Conservation (phyloP, 1,140 invertebrate species). For the Lamellibrachia luymesi region DNA sequence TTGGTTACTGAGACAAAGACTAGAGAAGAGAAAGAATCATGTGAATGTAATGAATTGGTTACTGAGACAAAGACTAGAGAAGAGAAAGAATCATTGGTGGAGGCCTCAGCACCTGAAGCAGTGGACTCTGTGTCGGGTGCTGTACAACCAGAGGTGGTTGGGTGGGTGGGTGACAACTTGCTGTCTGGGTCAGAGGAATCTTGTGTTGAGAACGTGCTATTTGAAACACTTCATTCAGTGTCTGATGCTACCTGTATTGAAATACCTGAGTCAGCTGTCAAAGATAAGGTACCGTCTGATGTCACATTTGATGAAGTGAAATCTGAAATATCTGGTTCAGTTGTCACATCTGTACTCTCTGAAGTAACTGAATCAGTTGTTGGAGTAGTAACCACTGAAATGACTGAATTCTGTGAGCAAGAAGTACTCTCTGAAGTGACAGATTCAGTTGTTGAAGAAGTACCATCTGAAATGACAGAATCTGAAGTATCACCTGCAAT, state of each 20-base stretch:
- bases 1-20: too few species aligned
- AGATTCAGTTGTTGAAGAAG: background rate
- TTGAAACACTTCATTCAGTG: background rate
- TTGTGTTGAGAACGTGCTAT: too few species aligned
- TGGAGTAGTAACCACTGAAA: background rate
- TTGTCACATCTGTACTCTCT: background rate
- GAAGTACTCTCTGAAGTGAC: background rate
- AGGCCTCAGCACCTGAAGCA: background rate
- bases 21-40: background rate
- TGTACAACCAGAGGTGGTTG: too few species aligned
- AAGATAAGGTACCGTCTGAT: background rate
- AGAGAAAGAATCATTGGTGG: background rate
- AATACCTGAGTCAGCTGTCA: background rate
- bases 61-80: background rate
- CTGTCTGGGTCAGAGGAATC: too few species aligned
- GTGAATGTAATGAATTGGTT: too few species aligned
- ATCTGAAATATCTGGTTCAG: background rate
- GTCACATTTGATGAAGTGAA: background rate
- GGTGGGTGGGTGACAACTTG: too few species aligned
- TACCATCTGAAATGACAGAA: background rate
- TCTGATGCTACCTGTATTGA: background rate
- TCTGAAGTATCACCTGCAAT: background rate
- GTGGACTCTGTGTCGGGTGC: background rate
- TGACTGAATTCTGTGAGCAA: background rate
- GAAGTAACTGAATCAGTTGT: background rate